These are phyloP conservation scores for Scrobipalpa costella DNA, from an alignment of 2,888 invertebrate genomes.

Conservation along the genomic window DNA sequence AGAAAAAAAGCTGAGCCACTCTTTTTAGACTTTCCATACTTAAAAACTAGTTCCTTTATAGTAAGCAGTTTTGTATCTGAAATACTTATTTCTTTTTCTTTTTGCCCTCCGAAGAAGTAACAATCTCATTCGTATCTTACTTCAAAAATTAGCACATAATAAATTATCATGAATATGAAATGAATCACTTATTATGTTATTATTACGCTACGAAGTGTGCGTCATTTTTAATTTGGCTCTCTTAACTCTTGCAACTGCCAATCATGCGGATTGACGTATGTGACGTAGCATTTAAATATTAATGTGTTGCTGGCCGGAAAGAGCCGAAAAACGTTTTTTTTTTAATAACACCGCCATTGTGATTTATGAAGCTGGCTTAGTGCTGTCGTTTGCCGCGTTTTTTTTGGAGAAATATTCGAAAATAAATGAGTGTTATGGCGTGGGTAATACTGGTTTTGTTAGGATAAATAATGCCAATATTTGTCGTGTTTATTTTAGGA, in stretches of 20 bases:
- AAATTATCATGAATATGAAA: slow-evolving; percentile 4
- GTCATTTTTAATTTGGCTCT: slow-evolving; percentile 17
- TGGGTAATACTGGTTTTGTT: background rate
- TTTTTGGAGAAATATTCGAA: slow-evolving; percentile 6
- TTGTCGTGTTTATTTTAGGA: too few relatives aligned
- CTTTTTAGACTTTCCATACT: too few relatives aligned
- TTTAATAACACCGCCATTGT: slow-evolving; percentile 40
- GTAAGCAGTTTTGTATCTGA: too few relatives aligned
- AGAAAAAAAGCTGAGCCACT: too few relatives aligned
- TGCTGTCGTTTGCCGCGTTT: slow-evolving; percentile 13
- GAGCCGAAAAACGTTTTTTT: slow-evolving; percentile 32
- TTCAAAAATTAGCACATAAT: too few relatives aligned
- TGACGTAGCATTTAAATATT: slow-evolving; percentile 34
- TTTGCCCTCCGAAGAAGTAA: too few relatives aligned
- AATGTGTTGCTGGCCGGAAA: slow-evolving; percentile 32
- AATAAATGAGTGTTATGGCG: background rate
- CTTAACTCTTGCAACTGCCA: background rate
- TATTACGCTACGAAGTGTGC: too few relatives aligned
- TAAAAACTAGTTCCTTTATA: too few relatives aligned
- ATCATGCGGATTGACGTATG: slow-evolving; percentile 29
- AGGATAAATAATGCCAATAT: too few relatives aligned
- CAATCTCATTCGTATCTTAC: too few relatives aligned
- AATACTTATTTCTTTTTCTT: too few relatives aligned
- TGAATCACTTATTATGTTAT: slow-evolving; percentile 6
- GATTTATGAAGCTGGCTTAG: slow-evolving; percentile 36